Base-by-base conservation (phyloP, 2,113 vertebrate species). In the Amblyornis subalaris region DNA sequence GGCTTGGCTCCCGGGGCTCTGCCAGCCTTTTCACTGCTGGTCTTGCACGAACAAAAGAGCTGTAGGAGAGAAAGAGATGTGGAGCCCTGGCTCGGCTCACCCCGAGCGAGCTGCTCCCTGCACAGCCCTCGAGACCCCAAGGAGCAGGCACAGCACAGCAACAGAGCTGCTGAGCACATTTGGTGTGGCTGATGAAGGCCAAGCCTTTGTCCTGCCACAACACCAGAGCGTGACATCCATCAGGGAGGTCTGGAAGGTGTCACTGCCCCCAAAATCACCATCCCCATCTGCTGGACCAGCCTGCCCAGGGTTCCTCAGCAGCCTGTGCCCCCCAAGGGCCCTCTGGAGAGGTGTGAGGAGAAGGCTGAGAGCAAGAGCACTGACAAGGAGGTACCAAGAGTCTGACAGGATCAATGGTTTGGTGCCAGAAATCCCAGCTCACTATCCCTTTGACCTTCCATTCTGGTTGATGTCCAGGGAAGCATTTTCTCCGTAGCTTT, bases 301-400 rank as follows among this genome's bases (percentile, higher is more conserved):
- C 79, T 80, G 44, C 9, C 21, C 5, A 23, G 40, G 1, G 5
- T 3, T 62, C 36, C 42, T 38, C 36, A 74, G 71, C 45, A 35
- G 20, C 5, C 58, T 38, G 24, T 33, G 60, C n/a, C 51, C 45
- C 25, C 28, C 0, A 0, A 2, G 2, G 9, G 5, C 35, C 13
- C 60, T 38, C 62, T 26, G 24, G 23, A 53, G 53, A 12, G 0
- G 3, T 7, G 19, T 3, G 0, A 0, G 4, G 16, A 60, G 7
- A 38, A 69, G 51, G 44, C 53, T 72, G n/a, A 22, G 10, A 50
- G 40, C 79, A 70, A 42, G 12, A 31, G 10, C 3, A 0, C 2
- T 61, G 40, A 47, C 58, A 60, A 36, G 25, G 76, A 18, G 6
- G 29, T 10, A 33, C 26, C 66, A 16, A 14, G 61, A 69, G 18